Conservation (phyloP, 30 jellyfish, hydroid and myxozoan genomes). For the Nemopilema nomurai region DNA sequence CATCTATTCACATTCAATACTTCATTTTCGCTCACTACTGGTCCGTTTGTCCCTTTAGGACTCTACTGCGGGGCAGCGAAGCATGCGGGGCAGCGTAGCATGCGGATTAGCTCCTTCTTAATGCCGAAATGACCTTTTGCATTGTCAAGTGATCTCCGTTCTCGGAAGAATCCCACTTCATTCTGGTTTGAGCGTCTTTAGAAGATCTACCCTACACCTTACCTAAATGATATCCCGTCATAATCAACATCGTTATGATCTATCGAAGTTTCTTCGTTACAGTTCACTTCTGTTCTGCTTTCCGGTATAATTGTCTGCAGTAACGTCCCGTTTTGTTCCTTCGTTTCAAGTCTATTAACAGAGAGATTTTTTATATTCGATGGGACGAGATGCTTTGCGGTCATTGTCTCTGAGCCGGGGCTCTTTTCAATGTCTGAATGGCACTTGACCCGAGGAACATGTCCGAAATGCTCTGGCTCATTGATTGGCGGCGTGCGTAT, state of each 20-base stretch:
- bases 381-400: constrained; percentile 27
- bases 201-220: neutral
- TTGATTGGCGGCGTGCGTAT: constrained; percentile 52
- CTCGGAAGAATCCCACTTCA: too few relatives aligned
- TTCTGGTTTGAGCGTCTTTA: too few relatives aligned
- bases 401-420: constrained; percentile 5
- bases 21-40: too few relatives aligned
- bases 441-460: neutral
- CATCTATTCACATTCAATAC: too few relatives aligned
- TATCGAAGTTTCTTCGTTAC: constrained; percentile 30
- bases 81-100: too few relatives aligned
- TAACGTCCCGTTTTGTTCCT: constrained; percentile 45
- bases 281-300: constrained; percentile 9
- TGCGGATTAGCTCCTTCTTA: too few relatives aligned
- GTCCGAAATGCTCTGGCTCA: constrained; percentile 17
- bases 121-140: too few relatives aligned
- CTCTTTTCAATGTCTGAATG: constrained; percentile 7
- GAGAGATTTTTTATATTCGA: constrained; percentile 8
- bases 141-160: too few relatives aligned
- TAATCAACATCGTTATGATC: constrained; percentile 13
- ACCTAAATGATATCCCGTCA: constrained; percentile 25
- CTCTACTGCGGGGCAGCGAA: too few relatives aligned
- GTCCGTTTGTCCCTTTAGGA: too few relatives aligned
- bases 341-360: neutral
- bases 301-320: constrained; percentile 21